Evolutionary conservation across 2,797 vertebrate genomes (phyloP).

Genomic region (Thunnus albacares): DNA sequence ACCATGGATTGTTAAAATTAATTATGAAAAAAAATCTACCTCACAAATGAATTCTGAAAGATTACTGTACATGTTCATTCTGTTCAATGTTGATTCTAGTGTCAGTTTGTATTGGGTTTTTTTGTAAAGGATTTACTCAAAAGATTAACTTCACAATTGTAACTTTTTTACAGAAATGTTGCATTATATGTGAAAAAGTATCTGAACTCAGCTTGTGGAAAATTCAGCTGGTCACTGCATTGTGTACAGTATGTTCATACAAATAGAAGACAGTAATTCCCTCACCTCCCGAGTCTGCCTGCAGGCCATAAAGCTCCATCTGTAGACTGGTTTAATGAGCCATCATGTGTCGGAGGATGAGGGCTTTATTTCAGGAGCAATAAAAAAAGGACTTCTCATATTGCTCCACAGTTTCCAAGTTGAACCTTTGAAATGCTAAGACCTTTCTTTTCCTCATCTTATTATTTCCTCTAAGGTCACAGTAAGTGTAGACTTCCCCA

Average conservation of each 20-base stretch:
- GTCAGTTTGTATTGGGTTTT: no score
- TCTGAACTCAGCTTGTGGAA: not conserved
- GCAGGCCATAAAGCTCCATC: constrained; percentile 42
- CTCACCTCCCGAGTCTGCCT: not conserved
- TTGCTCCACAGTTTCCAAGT: constrained; percentile 15
- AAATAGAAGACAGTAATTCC: constrained; percentile 30
- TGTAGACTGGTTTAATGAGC: constrained; percentile 59
- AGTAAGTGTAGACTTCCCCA: not conserved
- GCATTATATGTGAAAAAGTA: not conserved
- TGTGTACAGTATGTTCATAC: constrained; percentile 28
- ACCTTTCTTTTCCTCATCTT: constrained; percentile 30
- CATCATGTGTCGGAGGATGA: constrained; percentile 38
- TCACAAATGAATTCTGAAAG: not conserved
- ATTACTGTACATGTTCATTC: not conserved
- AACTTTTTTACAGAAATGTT: not conserved
- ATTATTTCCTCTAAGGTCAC: constrained; percentile 42
- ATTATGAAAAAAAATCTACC: no score
- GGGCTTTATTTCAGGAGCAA: constrained; percentile 44
- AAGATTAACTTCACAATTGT: not conserved
- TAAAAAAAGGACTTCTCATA: constrained; percentile 3
- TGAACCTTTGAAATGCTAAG: constrained; percentile 50
- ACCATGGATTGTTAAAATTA: not conserved
- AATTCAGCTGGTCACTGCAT: not conserved
- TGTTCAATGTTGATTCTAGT: no score
- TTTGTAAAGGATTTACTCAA: not conserved